phyloP scores from a whole-genome alignment of 2,888 invertebrate species.

The Acanthococcus lagerstroemiae region DNA sequence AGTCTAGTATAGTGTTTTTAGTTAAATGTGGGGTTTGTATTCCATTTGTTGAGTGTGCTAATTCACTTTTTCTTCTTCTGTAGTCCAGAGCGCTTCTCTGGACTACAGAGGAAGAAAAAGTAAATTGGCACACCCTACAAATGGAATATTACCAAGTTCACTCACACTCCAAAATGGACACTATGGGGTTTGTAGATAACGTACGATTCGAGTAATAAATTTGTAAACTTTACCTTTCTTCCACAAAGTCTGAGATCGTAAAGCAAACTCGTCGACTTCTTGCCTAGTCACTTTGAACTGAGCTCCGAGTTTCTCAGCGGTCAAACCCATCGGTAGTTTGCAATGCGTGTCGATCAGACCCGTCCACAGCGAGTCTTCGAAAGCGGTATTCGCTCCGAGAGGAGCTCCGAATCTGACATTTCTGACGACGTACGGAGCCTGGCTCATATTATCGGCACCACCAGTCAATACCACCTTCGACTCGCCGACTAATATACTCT shows the following conservation, averaged over 20 bases:
- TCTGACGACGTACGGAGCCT: conserved; percentile 75
- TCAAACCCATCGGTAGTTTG: conserved; percentile 89
- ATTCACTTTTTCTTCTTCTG: no score
- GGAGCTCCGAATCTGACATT: conserved; percentile 79
- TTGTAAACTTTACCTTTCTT: conserved; percentile 62
- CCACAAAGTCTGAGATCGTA: conserved; percentile 80
- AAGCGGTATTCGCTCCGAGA: conserved; percentile 61
- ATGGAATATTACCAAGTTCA: no score
- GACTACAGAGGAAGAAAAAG: no score
- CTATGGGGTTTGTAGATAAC: neutral
- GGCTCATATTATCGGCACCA: conserved; percentile 93
- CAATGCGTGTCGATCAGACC: conserved; percentile 80
- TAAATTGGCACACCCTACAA: no score
- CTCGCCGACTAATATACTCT: conserved; percentile 78
- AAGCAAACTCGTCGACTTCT: conserved; percentile 74
- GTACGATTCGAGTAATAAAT: neutral
- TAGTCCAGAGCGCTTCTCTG: no score
- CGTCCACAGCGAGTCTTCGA: conserved; percentile 86
- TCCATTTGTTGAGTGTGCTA: conserved; percentile 10
- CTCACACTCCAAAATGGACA: neutral
- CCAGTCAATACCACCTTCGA: conserved; percentile 80
- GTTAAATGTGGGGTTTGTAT: neutral
- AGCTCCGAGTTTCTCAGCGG: conserved; percentile 85
- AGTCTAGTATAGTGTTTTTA: no score
- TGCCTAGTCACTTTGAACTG: conserved; percentile 70